Percentiles rank a stretch among this genome's conserved stretches.
These are phyloP conservation scores for Pterophyllum scalare DNA, from an alignment of 2,113 vertebrate species.

Conservation along the genomic window DNA sequence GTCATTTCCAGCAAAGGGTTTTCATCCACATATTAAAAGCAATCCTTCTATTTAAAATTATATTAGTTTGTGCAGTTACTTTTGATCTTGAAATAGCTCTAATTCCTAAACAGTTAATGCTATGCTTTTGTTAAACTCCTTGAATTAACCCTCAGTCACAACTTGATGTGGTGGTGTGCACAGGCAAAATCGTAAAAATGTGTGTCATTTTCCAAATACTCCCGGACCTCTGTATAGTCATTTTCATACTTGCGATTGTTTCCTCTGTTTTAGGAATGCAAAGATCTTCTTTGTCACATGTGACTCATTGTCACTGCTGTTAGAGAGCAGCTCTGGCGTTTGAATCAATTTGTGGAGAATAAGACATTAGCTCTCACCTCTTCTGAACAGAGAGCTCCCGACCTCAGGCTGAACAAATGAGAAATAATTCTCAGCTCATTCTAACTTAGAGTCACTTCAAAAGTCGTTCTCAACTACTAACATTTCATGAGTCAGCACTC, in stretches of 20 bases:
- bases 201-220: not conserved
- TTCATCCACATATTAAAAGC: too few relatives aligned
- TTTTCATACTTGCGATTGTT: not conserved
- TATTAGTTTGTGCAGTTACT: too few relatives aligned
- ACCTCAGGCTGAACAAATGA: not conserved
- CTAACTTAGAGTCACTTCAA: constrained; percentile 15
- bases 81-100: not conserved
- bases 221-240: not conserved
- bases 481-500: constrained; percentile 43
- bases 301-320: constrained; percentile 4
- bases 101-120: not conserved
- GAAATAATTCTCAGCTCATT: constrained; percentile 8
- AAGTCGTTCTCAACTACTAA: constrained; percentile 31
- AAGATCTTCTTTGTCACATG: not conserved
- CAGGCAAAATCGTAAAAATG: not conserved
- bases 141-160: not conserved
- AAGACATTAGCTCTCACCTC: not conserved
- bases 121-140: not conserved
- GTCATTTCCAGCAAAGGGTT: too few relatives aligned
- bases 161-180: not conserved
- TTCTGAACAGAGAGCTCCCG: not conserved
- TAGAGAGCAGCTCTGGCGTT: not conserved
- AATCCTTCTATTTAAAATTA: too few relatives aligned
- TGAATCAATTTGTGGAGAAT: not conserved
- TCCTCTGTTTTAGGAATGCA: not conserved